Evolutionary conservation across 2,797 vertebrate species (phyloP).

Genomic region (Menidia menidia): DNA sequence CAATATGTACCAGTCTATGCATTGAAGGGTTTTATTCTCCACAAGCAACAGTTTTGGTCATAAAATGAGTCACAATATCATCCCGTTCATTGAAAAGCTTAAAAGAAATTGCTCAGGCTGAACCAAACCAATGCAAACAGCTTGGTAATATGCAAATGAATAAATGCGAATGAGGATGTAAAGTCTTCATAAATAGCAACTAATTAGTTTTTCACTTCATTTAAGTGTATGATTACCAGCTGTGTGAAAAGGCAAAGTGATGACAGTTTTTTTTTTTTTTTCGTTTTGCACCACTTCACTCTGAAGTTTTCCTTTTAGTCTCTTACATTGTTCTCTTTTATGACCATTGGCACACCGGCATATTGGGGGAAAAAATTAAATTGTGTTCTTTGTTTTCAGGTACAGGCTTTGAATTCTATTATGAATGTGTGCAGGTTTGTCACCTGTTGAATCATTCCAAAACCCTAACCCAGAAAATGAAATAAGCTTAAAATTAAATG

Average conservation of each 20-base stretch:
- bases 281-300: slow-evolving; percentile 28
- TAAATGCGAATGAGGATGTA: slow-evolving; percentile 11
- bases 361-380: not conserved
- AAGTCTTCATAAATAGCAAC: slow-evolving; percentile 39
- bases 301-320: slow-evolving; percentile 3
- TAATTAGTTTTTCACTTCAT: slow-evolving; percentile 61
- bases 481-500: slow-evolving; percentile 38
- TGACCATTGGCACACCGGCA: not conserved
- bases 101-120: slow-evolving; percentile 9
- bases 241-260: slow-evolving; percentile 32
- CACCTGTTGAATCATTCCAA: slow-evolving; percentile 17
- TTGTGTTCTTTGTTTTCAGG: not conserved
- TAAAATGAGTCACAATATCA: slow-evolving; percentile 43
- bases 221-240: slow-evolving; percentile 49
- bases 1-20: slow-evolving; percentile 3
- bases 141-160: slow-evolving; percentile 5
- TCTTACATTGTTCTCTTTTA: slow-evolving; percentile 3
- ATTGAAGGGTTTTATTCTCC: slow-evolving; percentile 37
- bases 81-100: slow-evolving; percentile 28
- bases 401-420: not conserved
- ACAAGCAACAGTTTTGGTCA: slow-evolving; percentile 17
- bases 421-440: not conserved
- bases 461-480: slow-evolving; percentile 35
- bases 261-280: slow-evolving; percentile 34
- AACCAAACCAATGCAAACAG: slow-evolving; percentile 20